Percentiles rank a stretch among this genome's conserved stretches.
Evolutionary conservation across 2,113 vertebrate genomes (phyloP).

Genomic region (Embiotoca jacksoni): DNA sequence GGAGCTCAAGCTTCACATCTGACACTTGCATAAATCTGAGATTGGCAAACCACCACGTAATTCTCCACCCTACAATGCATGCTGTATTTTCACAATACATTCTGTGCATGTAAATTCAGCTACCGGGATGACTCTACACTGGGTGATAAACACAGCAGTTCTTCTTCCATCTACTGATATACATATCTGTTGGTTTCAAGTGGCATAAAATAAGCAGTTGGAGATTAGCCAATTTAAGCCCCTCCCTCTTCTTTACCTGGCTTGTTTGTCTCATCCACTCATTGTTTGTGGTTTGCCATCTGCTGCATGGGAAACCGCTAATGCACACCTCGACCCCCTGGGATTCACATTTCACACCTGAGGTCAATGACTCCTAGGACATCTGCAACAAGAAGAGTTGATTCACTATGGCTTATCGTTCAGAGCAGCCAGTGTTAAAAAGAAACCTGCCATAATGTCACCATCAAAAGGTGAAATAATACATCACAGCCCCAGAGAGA

Average conservation of each 20-base stretch:
- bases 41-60: neutral
- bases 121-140: neutral
- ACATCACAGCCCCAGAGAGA: neutral
- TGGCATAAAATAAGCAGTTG: conserved; percentile 1
- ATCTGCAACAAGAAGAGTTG: conserved; percentile 56
- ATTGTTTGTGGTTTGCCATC: conserved; percentile 71
- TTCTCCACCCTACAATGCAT: neutral
- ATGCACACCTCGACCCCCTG: conserved; percentile 40
- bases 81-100: neutral
- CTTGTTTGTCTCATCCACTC: conserved; percentile 66
- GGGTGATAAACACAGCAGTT: neutral
- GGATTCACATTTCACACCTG: conserved; percentile 70
- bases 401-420: conserved; percentile 26
- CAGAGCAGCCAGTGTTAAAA: neutral
- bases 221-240: conserved; percentile 48
- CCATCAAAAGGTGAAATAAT: neutral
- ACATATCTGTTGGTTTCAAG: conserved; percentile 19
- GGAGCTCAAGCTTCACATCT: conserved; percentile 29
- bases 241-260: conserved; percentile 61
- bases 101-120: neutral
- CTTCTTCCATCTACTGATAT: neutral
- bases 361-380: conserved; percentile 65
- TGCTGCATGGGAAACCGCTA: conserved; percentile 63
- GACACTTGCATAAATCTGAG: neutral
- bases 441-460: neutral